These are phyloP conservation scores for Tokudaia muenninki DNA, from an alignment of 2,797 vertebrate genomes.

Conservation along the genomic window DNA sequence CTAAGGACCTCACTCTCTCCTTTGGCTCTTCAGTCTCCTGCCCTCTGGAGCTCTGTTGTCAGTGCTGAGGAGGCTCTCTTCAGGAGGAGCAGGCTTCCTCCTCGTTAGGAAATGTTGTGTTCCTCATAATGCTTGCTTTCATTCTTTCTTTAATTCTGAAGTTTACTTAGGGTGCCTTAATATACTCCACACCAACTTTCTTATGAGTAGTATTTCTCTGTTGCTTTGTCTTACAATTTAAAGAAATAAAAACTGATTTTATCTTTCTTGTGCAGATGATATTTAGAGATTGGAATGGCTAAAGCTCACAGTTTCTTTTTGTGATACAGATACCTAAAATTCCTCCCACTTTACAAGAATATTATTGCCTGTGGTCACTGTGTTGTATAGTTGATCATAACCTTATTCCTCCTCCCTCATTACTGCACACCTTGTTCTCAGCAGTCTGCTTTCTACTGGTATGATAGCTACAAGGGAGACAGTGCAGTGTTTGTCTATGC, in stretches of 20 bases:
- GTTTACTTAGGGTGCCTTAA: background rate
- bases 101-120: background rate
- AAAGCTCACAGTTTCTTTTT: background rate
- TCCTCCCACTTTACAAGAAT: background rate
- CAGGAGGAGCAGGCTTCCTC: background rate
- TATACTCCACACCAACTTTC: background rate
- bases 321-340: background rate
- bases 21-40: background rate
- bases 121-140: background rate
- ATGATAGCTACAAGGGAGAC: background rate
- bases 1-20: background rate
- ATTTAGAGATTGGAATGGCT: background rate
- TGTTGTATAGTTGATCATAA: no score
- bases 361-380: background rate
- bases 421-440: background rate
- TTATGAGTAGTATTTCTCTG: background rate
- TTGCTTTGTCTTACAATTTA: background rate
- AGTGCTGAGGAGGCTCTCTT: background rate
- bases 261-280: background rate
- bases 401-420: background rate
- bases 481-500: background rate
- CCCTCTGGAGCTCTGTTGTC: background rate
- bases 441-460: background rate
- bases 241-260: background rate
- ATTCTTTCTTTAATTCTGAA: background rate